These are phyloP conservation scores for Alligator sinensis DNA, from an alignment of 2,113 vertebrate genomes.

Conservation along the genomic window DNA sequence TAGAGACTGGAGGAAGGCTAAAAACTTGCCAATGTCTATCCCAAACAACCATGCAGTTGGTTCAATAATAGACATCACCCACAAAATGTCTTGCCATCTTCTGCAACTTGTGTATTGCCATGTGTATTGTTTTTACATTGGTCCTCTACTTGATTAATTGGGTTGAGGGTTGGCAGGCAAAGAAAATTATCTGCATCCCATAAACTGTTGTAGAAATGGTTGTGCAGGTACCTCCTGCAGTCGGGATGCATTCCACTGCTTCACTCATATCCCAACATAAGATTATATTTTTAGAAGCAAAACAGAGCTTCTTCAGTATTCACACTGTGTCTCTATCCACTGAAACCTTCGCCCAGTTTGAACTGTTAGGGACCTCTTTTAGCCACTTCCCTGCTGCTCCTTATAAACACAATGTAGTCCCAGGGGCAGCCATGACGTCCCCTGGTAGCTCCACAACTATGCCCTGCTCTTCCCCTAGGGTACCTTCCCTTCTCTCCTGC, in stretches of 20 bases:
- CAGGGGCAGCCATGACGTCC: no score
- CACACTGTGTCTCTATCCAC: neutral
- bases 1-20: no score
- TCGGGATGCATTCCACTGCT: neutral
- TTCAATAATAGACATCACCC: no score
- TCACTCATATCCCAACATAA: neutral
- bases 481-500: no score
- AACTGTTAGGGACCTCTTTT: neutral
- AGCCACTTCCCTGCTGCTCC: neutral
- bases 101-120: neutral
- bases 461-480: no score
- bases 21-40: no score
- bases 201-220: neutral
- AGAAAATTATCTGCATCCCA: neutral
- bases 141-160: neutral
- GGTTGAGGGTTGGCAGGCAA: neutral
- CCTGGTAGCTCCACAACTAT: no score
- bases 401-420: no score
- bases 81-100: neutral
- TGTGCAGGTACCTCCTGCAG: neutral
- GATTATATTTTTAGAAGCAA: neutral
- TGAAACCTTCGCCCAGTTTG: neutral
- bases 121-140: neutral
- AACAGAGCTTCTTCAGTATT: neutral
- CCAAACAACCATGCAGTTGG: no score